Percentiles rank a stretch among this genome's conserved stretches.
Conservation (phyloP, 2,888 invertebrate species). For the Heliothis peltigera region DNA sequence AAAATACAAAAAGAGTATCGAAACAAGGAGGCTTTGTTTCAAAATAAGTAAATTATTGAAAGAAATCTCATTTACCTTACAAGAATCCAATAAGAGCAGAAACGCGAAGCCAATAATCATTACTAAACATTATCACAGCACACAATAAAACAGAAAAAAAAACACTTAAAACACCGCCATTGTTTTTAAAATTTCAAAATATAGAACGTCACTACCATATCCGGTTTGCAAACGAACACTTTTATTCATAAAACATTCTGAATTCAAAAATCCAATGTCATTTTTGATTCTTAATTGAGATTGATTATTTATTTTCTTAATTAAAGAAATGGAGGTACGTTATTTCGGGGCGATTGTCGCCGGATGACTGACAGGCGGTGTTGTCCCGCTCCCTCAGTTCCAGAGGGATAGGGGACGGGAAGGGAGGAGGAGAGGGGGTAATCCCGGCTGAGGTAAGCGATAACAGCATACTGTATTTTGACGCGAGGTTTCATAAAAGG, state of each 20-base stretch:
- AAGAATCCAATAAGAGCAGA: constrained; percentile 74
- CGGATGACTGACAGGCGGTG: constrained; percentile 77
- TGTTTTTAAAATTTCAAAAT: constrained; percentile 46
- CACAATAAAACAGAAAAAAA: constrained; percentile 45
- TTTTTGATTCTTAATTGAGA: constrained; percentile 34
- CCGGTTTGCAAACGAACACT: constrained; percentile 34
- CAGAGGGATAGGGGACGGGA: constrained; percentile 76
- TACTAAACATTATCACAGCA: constrained; percentile 67
- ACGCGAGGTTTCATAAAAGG: constrained; percentile 51
- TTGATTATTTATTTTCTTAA: constrained; percentile 24
- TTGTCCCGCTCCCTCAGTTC: constrained; percentile 73
- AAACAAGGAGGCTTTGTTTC: no score
- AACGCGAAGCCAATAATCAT: constrained; percentile 59
- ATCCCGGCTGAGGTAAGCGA: constrained; percentile 68
- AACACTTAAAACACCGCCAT: constrained; percentile 53
- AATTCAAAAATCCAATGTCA: constrained; percentile 36
- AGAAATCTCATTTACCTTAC: constrained; percentile 72
- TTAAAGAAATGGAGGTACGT: constrained; percentile 62
- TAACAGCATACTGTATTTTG: constrained; percentile 59
- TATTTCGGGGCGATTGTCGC: constrained; percentile 70
- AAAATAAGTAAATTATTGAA: neutral
- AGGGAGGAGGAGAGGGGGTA: constrained; percentile 69
- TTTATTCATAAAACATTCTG: constrained; percentile 18
- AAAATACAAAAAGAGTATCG: no score
- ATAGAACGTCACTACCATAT: constrained; percentile 48